Percentiles rank a stretch among this genome's conserved stretches.
Evolutionary conservation across 2,113 vertebrate genomes (phyloP).

Genomic region (Salvator merianae): DNA sequence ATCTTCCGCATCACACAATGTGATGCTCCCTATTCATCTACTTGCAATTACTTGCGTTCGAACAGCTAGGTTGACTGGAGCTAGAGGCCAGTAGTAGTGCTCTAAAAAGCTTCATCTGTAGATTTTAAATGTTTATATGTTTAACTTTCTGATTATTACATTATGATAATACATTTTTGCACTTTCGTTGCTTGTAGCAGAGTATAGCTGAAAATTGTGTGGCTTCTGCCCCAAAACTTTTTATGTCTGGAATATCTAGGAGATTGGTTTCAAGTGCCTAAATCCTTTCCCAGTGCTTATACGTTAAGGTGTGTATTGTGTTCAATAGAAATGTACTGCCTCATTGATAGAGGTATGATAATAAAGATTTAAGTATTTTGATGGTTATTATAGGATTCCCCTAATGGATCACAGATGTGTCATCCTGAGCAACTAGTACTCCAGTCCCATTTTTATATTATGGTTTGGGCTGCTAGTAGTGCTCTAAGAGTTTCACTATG

Average conservation of each 20-base stretch:
- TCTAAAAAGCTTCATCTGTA: neutral
- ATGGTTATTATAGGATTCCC: neutral
- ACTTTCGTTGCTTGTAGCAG: constrained; percentile 18
- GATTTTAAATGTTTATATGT: neutral
- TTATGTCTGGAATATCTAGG: neutral
- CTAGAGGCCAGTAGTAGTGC: neutral
- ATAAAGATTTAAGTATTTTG: neutral
- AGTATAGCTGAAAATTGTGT: neutral
- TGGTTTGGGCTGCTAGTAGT: neutral
- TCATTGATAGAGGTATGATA: neutral
- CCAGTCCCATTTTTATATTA: neutral
- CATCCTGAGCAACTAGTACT: neutral
- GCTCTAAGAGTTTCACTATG: neutral
- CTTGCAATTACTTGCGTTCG: too few relatives aligned
- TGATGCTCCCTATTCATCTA: too few relatives aligned
- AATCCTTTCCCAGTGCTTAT: neutral
- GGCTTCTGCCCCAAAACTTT: constrained; percentile 1
- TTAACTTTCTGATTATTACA: constrained; percentile 2
- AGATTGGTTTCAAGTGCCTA: neutral
- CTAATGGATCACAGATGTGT: neutral
- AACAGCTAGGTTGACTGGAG: too few relatives aligned
- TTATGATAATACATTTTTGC: constrained; percentile 22
- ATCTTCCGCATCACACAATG: too few relatives aligned
- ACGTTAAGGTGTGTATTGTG: neutral
- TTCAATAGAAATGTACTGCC: neutral